These are phyloP conservation scores for Mareca penelope DNA, from an alignment of 2,797 vertebrate genomes.

Conservation along the genomic window DNA sequence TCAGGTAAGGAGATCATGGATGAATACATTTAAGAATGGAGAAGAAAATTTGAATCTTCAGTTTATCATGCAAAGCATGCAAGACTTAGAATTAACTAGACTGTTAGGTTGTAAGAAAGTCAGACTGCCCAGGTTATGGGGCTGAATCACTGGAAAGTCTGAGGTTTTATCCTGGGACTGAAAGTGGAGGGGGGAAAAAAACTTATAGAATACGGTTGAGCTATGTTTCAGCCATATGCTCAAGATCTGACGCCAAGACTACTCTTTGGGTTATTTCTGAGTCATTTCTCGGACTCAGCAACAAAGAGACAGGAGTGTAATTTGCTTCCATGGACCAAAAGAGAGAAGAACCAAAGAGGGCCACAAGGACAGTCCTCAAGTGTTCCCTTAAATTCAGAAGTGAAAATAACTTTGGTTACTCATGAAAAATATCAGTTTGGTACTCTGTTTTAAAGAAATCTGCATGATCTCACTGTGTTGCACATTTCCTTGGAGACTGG, in stretches of 20 bases:
- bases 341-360: not conserved
- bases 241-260: not conserved
- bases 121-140: not conserved
- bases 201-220: not conserved
- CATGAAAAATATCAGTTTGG: not conserved
- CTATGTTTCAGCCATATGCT: not conserved
- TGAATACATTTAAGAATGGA: not conserved
- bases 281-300: not conserved
- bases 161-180: not conserved
- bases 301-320: not conserved
- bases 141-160: not conserved
- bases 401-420: not conserved
- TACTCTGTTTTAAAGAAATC: not conserved
- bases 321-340: not conserved
- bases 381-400: not conserved
- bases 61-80: not conserved
- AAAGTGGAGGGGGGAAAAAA: not conserved
- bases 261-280: not conserved
- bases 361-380: not conserved
- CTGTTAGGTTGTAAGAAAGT: not conserved
- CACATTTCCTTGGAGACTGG: not conserved
- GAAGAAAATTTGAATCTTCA: not conserved
- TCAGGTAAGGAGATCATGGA: not conserved
- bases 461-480: not conserved
- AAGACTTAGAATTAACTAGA: not conserved